Conservation (phyloP, 2,113 vertebrate genomes). For the Stigmatopora nigra region DNA sequence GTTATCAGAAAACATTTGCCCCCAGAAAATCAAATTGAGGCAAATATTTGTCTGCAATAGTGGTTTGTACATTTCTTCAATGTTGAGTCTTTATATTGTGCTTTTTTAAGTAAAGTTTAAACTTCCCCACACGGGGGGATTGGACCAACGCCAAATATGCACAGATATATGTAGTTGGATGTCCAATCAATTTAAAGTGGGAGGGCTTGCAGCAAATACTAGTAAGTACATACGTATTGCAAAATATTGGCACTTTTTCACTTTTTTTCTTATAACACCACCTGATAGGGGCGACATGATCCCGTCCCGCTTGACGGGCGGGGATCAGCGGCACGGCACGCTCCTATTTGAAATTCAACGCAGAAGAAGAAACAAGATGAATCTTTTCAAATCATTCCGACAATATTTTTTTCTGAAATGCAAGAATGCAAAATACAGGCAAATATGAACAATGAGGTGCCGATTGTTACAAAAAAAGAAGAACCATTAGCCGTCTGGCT, state of each 20-base stretch:
- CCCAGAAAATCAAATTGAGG: conserved; percentile 86
- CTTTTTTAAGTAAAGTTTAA: conserved; percentile 80
- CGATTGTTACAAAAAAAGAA: background rate
- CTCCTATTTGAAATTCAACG: background rate
- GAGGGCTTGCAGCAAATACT: too few relatives aligned
- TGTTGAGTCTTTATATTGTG: conserved; percentile 89
- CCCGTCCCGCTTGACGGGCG: too few relatives aligned
- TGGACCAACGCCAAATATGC: too few relatives aligned
- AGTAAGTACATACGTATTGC: too few relatives aligned
- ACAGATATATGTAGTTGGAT: too few relatives aligned
- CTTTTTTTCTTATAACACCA: too few relatives aligned
- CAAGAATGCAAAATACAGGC: background rate
- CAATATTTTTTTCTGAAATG: background rate
- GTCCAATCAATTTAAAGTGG: too few relatives aligned
- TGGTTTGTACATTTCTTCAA: conserved; percentile 83
- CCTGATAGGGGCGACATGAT: too few relatives aligned
- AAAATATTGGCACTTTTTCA: too few relatives aligned
- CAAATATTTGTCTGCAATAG: conserved; percentile 86
- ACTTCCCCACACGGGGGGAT: background rate
- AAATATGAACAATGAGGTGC: conserved; percentile 1
- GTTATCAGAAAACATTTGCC: background rate
- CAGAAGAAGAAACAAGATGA: background rate
- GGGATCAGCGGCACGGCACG: too few relatives aligned
- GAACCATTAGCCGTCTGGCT: background rate
- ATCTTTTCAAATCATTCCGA: background rate